Percentiles rank a stretch among this genome's conserved stretches.
These are phyloP conservation scores for Trochalopteron elliotii DNA, from an alignment of 2,113 vertebrate species.

Conservation along the genomic window DNA sequence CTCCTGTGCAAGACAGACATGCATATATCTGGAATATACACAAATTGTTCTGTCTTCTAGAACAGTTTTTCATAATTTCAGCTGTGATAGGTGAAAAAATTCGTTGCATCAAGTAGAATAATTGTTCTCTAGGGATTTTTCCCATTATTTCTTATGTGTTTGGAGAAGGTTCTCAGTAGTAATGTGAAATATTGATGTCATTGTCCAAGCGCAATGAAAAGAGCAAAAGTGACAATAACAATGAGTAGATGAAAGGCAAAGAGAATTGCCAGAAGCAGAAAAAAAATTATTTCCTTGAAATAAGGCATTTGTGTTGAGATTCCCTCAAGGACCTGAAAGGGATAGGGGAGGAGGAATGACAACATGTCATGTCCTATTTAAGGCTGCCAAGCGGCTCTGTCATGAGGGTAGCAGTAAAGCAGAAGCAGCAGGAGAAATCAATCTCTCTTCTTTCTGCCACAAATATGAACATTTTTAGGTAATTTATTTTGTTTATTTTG, in stretches of 20 bases:
- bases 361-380: conserved; percentile 29
- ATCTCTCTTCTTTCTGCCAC: background rate
- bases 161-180: background rate
- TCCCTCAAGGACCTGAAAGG: conserved; percentile 8
- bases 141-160: background rate
- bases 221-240: conserved; percentile 11
- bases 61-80: background rate
- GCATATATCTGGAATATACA: background rate
- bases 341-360: conserved; percentile 6
- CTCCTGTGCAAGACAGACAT: background rate
- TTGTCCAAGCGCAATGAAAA: background rate
- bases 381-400: background rate
- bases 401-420: background rate
- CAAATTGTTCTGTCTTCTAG: background rate
- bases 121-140: background rate
- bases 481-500: background rate
- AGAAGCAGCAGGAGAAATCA: background rate
- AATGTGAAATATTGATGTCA: background rate
- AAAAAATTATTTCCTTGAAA: conserved; percentile 8
- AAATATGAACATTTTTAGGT: background rate
- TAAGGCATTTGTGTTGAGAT: background rate
- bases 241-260: background rate
- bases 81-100: background rate
- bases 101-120: background rate
- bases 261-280: background rate